phyloP scores from a whole-genome alignment of 2,113 vertebrate species.

The Lophotis ruficrista region DNA sequence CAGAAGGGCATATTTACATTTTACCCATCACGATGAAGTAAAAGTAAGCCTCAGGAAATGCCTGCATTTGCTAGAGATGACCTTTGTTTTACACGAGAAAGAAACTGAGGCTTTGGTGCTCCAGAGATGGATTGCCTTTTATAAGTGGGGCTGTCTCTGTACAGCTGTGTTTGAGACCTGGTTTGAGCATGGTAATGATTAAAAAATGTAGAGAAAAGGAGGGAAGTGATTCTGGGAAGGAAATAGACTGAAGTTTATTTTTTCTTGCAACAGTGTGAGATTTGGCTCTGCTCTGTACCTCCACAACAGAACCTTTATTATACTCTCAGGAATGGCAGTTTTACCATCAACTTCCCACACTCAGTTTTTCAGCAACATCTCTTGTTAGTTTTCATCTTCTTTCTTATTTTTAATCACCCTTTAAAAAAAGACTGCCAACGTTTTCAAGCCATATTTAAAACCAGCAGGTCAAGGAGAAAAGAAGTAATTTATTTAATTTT shows the following conservation, averaged over 20 bases:
- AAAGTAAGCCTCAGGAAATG: background rate
- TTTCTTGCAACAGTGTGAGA: conserved; percentile 2
- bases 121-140: background rate
- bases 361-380: background rate
- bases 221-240: conserved; percentile 10
- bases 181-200: background rate
- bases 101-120: background rate
- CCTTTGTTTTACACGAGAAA: conserved; percentile 20
- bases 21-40: background rate
- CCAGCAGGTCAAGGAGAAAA: background rate
- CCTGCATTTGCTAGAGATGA: background rate
- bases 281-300: background rate
- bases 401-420: background rate
- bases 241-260: conserved; percentile 19
- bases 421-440: background rate
- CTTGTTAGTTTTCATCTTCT: background rate
- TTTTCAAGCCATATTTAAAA: background rate
- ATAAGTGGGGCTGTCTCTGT: background rate
- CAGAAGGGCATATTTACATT: conserved; percentile 41
- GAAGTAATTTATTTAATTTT: background rate
- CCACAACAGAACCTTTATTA: background rate
- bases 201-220: conserved; percentile 19
- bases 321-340: background rate
- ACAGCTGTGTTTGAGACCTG: background rate
- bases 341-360: background rate